Conservation (phyloP, 1,140 invertebrate genomes). For the Drosophila asahinai region DNA sequence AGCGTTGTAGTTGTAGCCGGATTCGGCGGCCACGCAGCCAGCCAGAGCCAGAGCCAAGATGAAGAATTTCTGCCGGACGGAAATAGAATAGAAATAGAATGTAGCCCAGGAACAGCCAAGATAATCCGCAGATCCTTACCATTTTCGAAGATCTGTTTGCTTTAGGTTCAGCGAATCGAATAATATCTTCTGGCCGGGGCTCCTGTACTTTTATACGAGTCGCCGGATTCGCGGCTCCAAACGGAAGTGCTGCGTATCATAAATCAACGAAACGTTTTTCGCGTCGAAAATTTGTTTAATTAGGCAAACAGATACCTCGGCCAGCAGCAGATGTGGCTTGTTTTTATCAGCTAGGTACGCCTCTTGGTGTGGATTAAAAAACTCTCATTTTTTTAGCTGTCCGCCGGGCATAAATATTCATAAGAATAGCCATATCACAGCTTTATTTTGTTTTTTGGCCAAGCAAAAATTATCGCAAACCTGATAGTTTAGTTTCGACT, state of each 20-base stretch:
- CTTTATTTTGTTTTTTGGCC: slow-evolving; percentile 30
- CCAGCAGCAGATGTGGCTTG: slow-evolving; percentile 42
- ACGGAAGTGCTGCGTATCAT: slow-evolving; percentile 73
- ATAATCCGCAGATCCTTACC: slow-evolving; percentile 53
- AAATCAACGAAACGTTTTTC: slow-evolving; percentile 64
- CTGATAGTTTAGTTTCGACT: slow-evolving; percentile 35
- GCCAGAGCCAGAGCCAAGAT: slow-evolving; percentile 63
- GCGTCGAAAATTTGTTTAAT: slow-evolving; percentile 56
- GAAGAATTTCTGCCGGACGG: slow-evolving; percentile 54
- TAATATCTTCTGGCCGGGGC: slow-evolving; percentile 50
- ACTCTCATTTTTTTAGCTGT: slow-evolving; percentile 54
- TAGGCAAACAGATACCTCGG: slow-evolving; percentile 49
- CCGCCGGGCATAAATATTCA: slow-evolving; percentile 53
- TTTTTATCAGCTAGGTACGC: slow-evolving; percentile 44
- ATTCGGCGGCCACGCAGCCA: slow-evolving; percentile 59
- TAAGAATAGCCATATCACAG: slow-evolving; percentile 49
- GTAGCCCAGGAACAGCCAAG: not conserved
- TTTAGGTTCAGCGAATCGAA: slow-evolving; percentile 59
- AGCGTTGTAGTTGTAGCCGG: slow-evolving; percentile 67
- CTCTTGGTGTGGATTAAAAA: slow-evolving; percentile 41
- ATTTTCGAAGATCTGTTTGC: slow-evolving; percentile 61
- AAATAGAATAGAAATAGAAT: not conserved
- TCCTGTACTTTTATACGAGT: slow-evolving; percentile 70
- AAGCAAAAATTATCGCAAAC: slow-evolving; percentile 40
- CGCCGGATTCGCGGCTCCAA: slow-evolving; percentile 27